Evolutionary conservation across 2,113 vertebrate genomes (phyloP).

Genomic region (Malurus cyaneus): DNA sequence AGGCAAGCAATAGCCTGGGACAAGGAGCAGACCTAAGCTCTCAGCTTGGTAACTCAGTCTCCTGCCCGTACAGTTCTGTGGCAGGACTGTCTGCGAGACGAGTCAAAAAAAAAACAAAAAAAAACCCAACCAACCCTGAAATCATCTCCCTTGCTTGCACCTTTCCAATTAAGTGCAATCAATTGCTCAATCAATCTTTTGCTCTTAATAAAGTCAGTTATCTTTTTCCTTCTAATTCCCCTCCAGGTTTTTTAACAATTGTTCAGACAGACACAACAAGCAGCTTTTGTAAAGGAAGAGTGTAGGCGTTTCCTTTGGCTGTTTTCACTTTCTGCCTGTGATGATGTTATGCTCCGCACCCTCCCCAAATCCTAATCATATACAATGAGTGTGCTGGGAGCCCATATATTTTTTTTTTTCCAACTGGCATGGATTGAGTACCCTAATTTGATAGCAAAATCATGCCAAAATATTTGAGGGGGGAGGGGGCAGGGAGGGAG

Average conservation of each 20-base stretch:
- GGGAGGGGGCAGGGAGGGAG: not conserved
- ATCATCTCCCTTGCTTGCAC: not conserved
- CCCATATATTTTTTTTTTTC: not conserved
- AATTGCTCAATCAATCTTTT: constrained; percentile 67
- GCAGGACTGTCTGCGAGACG: not conserved
- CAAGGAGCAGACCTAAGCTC: not conserved
- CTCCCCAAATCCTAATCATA: constrained; percentile 27
- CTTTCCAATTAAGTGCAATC: constrained; percentile 57
- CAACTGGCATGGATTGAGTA: not conserved
- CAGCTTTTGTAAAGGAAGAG: constrained; percentile 66
- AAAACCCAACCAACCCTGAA: not conserved
- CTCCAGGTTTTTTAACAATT: constrained; percentile 62
- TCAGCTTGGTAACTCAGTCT: not conserved
- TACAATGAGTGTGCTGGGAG: constrained; percentile 27
- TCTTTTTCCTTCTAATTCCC: constrained; percentile 51
- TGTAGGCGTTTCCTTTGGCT: constrained; percentile 67
- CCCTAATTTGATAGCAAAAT: constrained; percentile 43
- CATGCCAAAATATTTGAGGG: not conserved
- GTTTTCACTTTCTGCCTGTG: constrained; percentile 63
- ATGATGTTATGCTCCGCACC: constrained; percentile 48
- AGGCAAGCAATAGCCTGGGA: not conserved
- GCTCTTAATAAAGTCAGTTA: constrained; percentile 64
- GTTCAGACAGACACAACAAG: constrained; percentile 69
- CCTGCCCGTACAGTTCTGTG: not conserved
- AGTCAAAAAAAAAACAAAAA: not conserved